Conservation (phyloP, 2,888 invertebrate genomes). For the Lepidonotus clava region DNA sequence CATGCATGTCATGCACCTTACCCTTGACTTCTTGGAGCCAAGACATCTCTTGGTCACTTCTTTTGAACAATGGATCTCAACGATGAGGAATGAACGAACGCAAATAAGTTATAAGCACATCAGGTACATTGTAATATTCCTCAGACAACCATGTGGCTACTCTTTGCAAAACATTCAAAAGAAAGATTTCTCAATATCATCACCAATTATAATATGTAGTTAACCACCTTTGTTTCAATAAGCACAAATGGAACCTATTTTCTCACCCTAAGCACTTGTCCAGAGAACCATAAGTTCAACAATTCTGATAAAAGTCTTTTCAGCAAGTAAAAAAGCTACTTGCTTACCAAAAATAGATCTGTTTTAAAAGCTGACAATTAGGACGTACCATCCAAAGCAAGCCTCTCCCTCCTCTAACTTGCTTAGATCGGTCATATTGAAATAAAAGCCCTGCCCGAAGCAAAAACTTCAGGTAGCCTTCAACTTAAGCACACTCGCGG, state of each 20-base stretch:
- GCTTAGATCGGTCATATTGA: background rate
- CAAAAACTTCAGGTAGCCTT: background rate
- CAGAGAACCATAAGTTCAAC: too few relatives aligned
- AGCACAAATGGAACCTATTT: too few relatives aligned
- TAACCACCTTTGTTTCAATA: too few relatives aligned
- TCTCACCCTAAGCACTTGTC: too few relatives aligned
- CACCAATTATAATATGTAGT: too few relatives aligned
- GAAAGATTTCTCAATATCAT: too few relatives aligned
- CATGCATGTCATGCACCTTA: too few relatives aligned
- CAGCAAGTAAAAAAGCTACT: slow-evolving; percentile 9
- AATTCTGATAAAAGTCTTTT: too few relatives aligned
- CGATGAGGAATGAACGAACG: background rate
- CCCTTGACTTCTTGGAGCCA: too few relatives aligned
- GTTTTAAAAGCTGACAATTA: background rate
- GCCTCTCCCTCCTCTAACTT: background rate
- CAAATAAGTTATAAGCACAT: slow-evolving; percentile 25
- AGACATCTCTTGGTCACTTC: too few relatives aligned
- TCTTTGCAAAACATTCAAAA: background rate
- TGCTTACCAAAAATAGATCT: slow-evolving; percentile 27
- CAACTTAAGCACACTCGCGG: slow-evolving; percentile 33
- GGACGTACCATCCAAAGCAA: background rate
- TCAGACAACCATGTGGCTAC: too few relatives aligned
- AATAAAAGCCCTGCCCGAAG: background rate
- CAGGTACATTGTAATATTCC: background rate
- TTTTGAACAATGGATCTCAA: too few relatives aligned